Percentiles rank a stretch among this genome's conserved stretches.
These are phyloP conservation scores for Phaetusa simplex DNA, from an alignment of 2,113 vertebrate species.

Conservation along the genomic window DNA sequence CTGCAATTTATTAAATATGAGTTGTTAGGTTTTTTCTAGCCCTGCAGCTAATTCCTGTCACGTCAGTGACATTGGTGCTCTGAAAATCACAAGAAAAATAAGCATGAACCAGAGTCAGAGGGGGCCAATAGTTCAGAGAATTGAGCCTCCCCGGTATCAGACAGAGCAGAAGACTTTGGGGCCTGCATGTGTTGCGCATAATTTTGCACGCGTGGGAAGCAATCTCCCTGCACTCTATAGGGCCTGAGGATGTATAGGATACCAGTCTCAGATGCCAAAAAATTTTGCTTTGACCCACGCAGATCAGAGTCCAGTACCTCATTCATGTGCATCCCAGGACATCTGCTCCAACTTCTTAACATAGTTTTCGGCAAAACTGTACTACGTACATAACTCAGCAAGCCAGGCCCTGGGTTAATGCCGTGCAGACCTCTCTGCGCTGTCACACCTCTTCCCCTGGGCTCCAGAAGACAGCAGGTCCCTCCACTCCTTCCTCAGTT, in stretches of 20 bases:
- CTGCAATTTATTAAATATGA: not conserved
- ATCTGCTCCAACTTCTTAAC: not conserved
- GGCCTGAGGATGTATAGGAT: not conserved
- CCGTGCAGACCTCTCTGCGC: fast-evolving
- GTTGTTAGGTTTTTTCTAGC: not conserved
- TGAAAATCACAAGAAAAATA: not conserved
- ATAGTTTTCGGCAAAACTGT: fast-evolving
- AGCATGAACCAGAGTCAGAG: not conserved
- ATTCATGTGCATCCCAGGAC: not conserved
- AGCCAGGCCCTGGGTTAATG: not conserved
- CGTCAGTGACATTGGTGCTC: not conserved
- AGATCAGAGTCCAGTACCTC: not conserved
- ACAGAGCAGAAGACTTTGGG: not conserved
- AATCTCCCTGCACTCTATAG: not conserved
- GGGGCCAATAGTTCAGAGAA: not conserved
- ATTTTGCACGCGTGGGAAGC: not conserved
- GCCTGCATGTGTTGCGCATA: fast-evolving
- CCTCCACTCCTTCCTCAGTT: not conserved
- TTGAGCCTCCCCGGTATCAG: not conserved
- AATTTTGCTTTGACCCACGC: not conserved
- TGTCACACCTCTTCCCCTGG: not conserved
- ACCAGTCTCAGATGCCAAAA: not conserved
- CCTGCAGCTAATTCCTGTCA: not conserved
- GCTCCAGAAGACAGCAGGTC: not conserved
- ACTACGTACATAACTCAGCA: not conserved